Evolutionary conservation across 1,140 invertebrate genomes (phyloP).

Genomic region (Pinna nobilis): DNA sequence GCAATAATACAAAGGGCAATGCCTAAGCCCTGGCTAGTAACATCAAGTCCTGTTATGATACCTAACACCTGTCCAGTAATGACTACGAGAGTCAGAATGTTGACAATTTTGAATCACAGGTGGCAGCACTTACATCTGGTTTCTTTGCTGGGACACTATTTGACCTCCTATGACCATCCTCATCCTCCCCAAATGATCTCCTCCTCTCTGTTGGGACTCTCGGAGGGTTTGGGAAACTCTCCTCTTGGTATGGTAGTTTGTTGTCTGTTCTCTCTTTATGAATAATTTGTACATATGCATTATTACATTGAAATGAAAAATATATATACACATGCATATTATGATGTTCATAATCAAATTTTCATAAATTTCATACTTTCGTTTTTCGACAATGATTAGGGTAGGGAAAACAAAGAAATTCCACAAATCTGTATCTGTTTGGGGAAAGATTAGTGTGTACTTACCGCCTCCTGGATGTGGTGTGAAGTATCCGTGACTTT

Average conservation of each 20-base stretch:
- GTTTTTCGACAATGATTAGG: no score
- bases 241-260: conserved; percentile 4
- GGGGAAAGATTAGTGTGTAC: background rate
- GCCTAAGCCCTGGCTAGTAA: no score
- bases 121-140: conserved; percentile 45
- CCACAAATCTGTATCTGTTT: background rate
- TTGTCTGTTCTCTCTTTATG: conserved; percentile 9
- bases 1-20: no score
- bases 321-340: background rate
- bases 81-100: no score
- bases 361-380: no score
- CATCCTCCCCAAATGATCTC: conserved; percentile 33
- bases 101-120: no score
- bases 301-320: background rate
- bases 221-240: conserved; percentile 9
- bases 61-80: no score
- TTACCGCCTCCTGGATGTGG: conserved; percentile 58
- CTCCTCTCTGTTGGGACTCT: conserved; percentile 48
- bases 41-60: no score
- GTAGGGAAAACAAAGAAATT: background rate
- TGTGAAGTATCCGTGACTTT: conserved; percentile 70
- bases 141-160: conserved; percentile 46
- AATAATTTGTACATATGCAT: no score
- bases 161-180: conserved; percentile 40
- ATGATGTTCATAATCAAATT: background rate